phyloP scores from a whole-genome alignment of 2,113 vertebrate species.

The Notiomystis cincta region DNA sequence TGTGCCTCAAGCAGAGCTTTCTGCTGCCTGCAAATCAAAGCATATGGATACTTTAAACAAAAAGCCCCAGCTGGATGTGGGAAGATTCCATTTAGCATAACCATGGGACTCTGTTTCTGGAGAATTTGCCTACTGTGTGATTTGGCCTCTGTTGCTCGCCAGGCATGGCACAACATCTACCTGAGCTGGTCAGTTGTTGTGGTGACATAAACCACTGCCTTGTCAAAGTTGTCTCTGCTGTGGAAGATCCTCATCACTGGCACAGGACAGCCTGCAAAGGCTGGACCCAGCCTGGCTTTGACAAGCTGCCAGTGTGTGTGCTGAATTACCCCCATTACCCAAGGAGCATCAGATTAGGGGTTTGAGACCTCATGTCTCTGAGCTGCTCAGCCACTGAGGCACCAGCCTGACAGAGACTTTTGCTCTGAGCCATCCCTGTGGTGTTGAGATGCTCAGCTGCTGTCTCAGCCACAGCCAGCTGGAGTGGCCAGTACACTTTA shows the following conservation, averaged over 20 bases:
- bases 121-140: neutral
- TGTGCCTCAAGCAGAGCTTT: neutral
- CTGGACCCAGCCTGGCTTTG: neutral
- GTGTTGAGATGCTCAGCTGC: neutral
- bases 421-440: neutral
- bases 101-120: neutral
- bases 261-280: neutral
- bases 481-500: fast-evolving
- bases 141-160: neutral
- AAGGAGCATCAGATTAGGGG: neutral
- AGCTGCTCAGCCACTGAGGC: neutral
- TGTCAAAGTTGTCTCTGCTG: neutral
- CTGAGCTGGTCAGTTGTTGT: fast-evolving
- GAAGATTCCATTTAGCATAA: neutral
- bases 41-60: neutral
- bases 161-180: neutral
- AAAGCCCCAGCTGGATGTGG: neutral
- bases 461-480: fast-evolving
- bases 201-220: neutral
- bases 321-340: fast-evolving
- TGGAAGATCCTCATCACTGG: neutral
- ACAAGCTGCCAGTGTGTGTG: no score
- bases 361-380: neutral
- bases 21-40: neutral
- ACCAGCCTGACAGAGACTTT: neutral